Conservation (phyloP, 2,113 vertebrate genomes). For the Zosterops japonicus region DNA sequence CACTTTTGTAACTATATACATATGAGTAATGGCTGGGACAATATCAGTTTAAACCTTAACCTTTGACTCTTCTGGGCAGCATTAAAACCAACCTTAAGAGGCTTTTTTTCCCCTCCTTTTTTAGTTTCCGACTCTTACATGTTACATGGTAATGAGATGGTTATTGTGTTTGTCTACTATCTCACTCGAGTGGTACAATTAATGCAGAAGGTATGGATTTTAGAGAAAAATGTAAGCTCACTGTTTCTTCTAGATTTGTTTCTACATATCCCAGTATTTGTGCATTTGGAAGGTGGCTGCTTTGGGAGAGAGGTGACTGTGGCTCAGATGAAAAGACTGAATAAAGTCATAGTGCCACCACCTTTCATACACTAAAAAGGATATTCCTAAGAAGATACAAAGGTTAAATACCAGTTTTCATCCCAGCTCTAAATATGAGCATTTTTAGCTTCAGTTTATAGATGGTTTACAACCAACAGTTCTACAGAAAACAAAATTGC, state of each 20-base stretch:
- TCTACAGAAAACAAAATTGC: slow-evolving; percentile 78
- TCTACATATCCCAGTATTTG: slow-evolving; percentile 41
- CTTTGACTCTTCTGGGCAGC: slow-evolving; percentile 76
- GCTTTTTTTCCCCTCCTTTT: neutral
- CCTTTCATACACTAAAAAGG: slow-evolving; percentile 65
- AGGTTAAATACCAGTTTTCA: slow-evolving; percentile 79
- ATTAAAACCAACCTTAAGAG: slow-evolving; percentile 65
- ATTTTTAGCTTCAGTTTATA: slow-evolving; percentile 71
- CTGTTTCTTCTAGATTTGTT: slow-evolving; percentile 46
- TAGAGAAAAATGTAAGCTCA: slow-evolving; percentile 30
- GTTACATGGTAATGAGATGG: slow-evolving; percentile 48
- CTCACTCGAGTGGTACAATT: slow-evolving; percentile 18
- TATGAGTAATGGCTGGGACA: slow-evolving; percentile 80
- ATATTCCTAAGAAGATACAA: slow-evolving; percentile 73
- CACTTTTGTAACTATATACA: slow-evolving; percentile 89
- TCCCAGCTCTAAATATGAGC: slow-evolving; percentile 76
- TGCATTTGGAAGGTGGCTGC: slow-evolving; percentile 52
- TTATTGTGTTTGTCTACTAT: neutral
- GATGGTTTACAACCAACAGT: slow-evolving; percentile 77
- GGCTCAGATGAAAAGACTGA: slow-evolving; percentile 69
- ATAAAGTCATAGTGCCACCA: slow-evolving; percentile 62
- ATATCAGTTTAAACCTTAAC: slow-evolving; percentile 69
- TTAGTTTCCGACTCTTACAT: slow-evolving; percentile 16
- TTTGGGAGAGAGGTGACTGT: slow-evolving; percentile 67
- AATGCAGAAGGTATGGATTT: slow-evolving; percentile 50